Base-by-base conservation (phyloP, 37 sponge, comb jelly and placozoan species). In the Halichondria panicea region DNA sequence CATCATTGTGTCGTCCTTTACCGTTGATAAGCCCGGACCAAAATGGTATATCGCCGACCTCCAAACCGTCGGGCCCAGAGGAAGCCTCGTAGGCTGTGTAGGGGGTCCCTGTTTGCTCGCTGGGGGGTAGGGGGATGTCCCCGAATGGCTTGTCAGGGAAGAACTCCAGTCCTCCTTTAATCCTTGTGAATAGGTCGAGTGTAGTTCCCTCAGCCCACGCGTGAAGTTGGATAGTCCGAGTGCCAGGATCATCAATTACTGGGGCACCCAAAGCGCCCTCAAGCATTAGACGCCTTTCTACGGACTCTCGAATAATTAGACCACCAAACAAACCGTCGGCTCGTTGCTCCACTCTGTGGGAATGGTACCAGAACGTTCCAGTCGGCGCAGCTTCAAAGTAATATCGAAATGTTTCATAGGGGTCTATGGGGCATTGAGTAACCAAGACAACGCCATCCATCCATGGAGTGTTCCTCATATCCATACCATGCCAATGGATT, bases 401-500 rank as follows among this genome's bases (percentile, higher is more conserved):
- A 66, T 93, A 93, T 0, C 62, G 83, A 48, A 85, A 93, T 27
- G 71, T 46, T 41, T 66, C 60, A 1, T 15, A 33, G n/a, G n/a
- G n/a, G n/a, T n/a, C n/a, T n/a, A n/a, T n/a, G n/a, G 81, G 85
- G 66, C 86, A 85, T 33, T 93, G 93, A 21, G 85, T 78, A 15
- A 93, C 55, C 0, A 55, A 54, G 1, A 60, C 70, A 2, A 84
- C 86, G 2, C 93, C 93, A 84, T 93, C 93, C 85, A 84, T 84
- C 89, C 89, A 88, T 0, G 85, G 89, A 1, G 85, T 84, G 43
- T 83, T 81, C 41, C 43, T 72, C 75, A 70, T 72, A 55, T 87
- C 71, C 89, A 84, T 80, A 1, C 93, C 93, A 66, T 93, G 93
- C 93, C 93, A 93, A 60, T 93, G 93, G 56, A 93, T 84, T 36